Evolutionary conservation across 2,888 invertebrate species (phyloP), one percentile per base, ranked within the genome.

Genomic region (Ferrisia virgata): DNA sequence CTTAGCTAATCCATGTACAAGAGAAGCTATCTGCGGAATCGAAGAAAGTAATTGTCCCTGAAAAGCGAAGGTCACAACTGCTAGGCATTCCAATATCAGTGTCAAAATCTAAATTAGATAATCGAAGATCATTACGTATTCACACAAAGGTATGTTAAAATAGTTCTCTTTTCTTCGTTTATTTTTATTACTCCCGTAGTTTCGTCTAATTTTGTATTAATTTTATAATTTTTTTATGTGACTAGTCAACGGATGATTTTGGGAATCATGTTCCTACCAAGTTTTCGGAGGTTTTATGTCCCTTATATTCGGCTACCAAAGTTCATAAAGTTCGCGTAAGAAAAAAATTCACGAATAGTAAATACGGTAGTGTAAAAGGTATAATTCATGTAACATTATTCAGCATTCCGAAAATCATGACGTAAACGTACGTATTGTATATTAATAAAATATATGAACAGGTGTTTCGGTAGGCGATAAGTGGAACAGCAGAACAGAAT

Each of bases 401-500:
- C 36, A 36, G 22, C 22, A 18, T 22, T 13, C 13, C 47, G 4
- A 47, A n/a, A 47, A 47, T 47, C 5, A 36, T 69, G 39, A 79
- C 43, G 18, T 79, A 9, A 1, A 79, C 22, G 8, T 22, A 53
- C n/a, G 47, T 53, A 53, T 22, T 2, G n/a, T 40, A 36, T n/a
- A 9, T 28, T 40, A 28, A 79, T 79, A 11, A 43, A 13, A 36
- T 25, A 28, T 79, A 6, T 25, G 25, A 79, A 36, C 80, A 86
- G 87, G 86, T 11, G 85, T 88, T 31, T 88, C 87, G 40, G 87
- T 89, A 39, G 89, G 89, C 0, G 87, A 88, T n/a, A 85, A 86
- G 18, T 89, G 89, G 89, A 85, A 86, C 79, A 88, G 87, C 1
- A 86, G 89, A 39, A 86, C 88, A 85, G 88, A 89, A 80, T 88